Evolutionary conservation across 2,113 vertebrate genomes (phyloP), one percentile per base, ranked within the genome.

Genomic region (Ivindomyrus marchei): DNA sequence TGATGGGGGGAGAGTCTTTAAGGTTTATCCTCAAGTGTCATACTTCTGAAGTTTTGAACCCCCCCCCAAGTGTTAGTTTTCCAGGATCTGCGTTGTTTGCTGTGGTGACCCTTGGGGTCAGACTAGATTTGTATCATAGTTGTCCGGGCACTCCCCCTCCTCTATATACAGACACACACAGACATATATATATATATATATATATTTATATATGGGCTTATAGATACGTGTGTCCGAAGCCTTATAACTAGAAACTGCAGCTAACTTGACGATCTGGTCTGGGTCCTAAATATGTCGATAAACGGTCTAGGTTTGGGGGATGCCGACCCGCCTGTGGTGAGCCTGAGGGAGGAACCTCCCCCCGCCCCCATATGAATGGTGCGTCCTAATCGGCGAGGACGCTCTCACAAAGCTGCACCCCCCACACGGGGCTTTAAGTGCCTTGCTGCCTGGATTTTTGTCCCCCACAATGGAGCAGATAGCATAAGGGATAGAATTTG

Each of bases 101-200:
- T 42, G 89, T 90, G 88, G 62, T 91, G 83, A 92, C 90, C 89
- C 90, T 90, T 88, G 53, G 90, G 89, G 91, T 93, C 90, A 92
- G 21, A 91, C 84, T 66, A 85, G 52, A 93, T 93, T 93, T 93
- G 88, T 92, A 91, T 94, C 80, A 91, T 91, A 94, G 91, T 92
- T 88, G 80, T 92, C 89, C 77, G 89, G 90, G 86, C 83, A 89
- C 27, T 46, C 53, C 91, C 88, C 90, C 92, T 3, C 53, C 91
- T 87, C 91, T 91, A 91, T 87, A 88, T 90, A 45, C 56, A 70
- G 45, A 90, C 88, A 77, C 39, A 58, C 88, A 77, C 39, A 58
- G 15, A 4, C 66, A 53, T 47, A 46, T 66, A 53, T 46, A 17
- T 27, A 27, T 27, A 27, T 27, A 27, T 27, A 27, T 27, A 27